Evolutionary conservation across 2,113 vertebrate genomes (phyloP).

Genomic region (Lophura nycthemera): DNA sequence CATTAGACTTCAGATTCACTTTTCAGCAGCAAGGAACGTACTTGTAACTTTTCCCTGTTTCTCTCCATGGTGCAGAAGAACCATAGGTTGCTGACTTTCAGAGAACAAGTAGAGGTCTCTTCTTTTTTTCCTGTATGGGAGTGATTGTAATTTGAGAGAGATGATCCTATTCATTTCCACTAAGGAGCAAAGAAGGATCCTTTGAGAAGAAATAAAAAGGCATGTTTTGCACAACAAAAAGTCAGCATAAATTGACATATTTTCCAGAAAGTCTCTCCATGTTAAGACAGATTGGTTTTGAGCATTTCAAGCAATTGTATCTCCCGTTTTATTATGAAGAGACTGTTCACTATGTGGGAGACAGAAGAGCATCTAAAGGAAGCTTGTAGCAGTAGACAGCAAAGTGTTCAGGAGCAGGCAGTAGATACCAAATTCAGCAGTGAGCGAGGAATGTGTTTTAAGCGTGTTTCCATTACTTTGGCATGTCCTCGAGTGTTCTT

Average conservation of each 20-base stretch:
- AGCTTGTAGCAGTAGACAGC: neutral
- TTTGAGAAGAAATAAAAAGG: conserved; percentile 12
- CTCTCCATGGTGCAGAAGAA: neutral
- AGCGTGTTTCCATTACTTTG: neutral
- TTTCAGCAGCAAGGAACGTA: neutral
- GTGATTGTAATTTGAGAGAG: conserved; percentile 43
- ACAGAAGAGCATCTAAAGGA: neutral
- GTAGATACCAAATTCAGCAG: neutral
- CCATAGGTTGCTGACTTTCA: neutral
- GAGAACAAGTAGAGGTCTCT: neutral
- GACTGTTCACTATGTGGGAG: neutral
- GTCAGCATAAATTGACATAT: conserved; percentile 3
- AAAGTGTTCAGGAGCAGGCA: neutral
- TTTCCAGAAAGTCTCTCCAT: conserved; percentile 6
- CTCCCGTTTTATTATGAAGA: conserved; percentile 3
- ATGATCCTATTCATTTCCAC: conserved; percentile 44
- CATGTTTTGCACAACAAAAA: neutral
- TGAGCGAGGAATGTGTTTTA: neutral
- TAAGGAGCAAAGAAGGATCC: neutral
- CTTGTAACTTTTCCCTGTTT: neutral
- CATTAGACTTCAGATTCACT: neutral
- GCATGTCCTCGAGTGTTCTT: neutral
- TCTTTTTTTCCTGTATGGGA: conserved; percentile 14
- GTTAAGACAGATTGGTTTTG: neutral
- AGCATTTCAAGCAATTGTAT: neutral